These are phyloP conservation scores for Euphydryas editha DNA, from an alignment of 2,888 invertebrate species.

Conservation along the genomic window DNA sequence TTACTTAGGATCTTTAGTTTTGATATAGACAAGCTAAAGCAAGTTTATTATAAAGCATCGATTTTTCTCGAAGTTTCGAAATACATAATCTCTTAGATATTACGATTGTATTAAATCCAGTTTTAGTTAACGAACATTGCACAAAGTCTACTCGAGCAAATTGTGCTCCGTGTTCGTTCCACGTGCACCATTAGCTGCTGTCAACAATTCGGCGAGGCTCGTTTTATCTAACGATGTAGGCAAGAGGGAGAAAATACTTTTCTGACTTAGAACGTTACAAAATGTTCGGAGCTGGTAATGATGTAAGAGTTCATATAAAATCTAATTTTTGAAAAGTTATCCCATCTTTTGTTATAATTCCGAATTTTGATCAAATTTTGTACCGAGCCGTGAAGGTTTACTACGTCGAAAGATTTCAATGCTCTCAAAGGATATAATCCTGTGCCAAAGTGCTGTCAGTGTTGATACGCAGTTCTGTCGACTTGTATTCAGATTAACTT, in stretches of 20 bases:
- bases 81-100: background rate
- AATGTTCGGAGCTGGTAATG: background rate
- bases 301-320: background rate
- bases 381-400: background rate
- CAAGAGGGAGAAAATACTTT: conserved; percentile 6
- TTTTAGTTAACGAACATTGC: conserved; percentile 12
- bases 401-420: background rate
- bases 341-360: conserved; percentile 7
- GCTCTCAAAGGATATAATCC: conserved; percentile 4
- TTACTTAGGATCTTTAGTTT: background rate
- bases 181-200: conserved; percentile 16
- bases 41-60: background rate
- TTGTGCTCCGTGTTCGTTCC: conserved; percentile 15
- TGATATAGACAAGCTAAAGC: background rate
- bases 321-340: background rate
- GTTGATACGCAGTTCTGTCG: conserved; percentile 17
- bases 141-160: conserved; percentile 13
- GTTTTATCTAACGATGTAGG: conserved; percentile 18
- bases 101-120: conserved; percentile 13
- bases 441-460: conserved; percentile 14
- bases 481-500: conserved; percentile 16
- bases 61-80: background rate
- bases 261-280: background rate
- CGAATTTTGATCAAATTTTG: background rate
- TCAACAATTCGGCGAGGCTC: conserved; percentile 16